Conservation (phyloP, 30 jellyfish, hydroid and myxozoan species). For the Nemopilema nomurai region DNA sequence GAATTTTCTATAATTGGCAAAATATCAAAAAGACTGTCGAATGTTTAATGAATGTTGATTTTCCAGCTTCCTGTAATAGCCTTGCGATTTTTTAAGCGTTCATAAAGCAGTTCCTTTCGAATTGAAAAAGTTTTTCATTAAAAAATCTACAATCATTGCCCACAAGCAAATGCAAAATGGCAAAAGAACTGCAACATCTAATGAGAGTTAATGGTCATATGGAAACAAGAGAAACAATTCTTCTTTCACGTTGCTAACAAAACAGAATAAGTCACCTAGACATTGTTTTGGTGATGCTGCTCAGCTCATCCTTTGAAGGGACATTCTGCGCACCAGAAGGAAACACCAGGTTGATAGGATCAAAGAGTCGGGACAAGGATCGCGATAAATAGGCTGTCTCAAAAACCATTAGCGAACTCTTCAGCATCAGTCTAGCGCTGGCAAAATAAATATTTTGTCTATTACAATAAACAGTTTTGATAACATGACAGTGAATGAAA, state of each 20-base stretch:
- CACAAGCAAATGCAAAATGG: neutral
- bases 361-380: constrained; percentile 89
- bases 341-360: constrained; percentile 91
- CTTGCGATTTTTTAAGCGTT: no score
- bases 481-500: neutral
- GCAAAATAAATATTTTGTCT: neutral
- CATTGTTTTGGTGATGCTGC: constrained; percentile 81
- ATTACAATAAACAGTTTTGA: neutral
- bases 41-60: no score
- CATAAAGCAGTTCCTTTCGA: no score
- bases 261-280: constrained; percentile 54
- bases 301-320: constrained; percentile 90
- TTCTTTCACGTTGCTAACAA: neutral
- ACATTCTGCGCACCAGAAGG: constrained; percentile 80
- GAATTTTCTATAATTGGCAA: no score
- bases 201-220: no score
- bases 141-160: neutral
- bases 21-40: no score
- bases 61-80: no score
- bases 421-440: constrained; percentile 75
- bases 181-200: neutral
- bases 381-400: constrained; percentile 85
- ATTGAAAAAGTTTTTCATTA: no score
- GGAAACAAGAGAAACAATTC: neutral
- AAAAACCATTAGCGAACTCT: constrained; percentile 65